Evolutionary conservation across 2,113 vertebrate species (phyloP).

Genomic region (Notarius lentiginosus): DNA sequence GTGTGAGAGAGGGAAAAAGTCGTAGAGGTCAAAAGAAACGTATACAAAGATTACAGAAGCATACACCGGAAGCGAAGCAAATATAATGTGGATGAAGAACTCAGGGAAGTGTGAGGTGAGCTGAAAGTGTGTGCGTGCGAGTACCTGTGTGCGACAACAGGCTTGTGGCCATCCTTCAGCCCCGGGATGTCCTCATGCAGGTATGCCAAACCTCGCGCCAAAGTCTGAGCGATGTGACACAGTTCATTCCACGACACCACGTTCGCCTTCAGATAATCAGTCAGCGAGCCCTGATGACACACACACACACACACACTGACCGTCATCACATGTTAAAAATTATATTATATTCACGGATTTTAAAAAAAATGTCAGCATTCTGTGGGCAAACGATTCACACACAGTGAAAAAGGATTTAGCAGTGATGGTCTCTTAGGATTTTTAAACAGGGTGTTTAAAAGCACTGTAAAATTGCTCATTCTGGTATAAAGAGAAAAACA

Average conservation of each 20-base stretch:
- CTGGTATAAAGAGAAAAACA: background rate
- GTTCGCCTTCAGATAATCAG: constrained; percentile 96
- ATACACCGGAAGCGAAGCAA: background rate
- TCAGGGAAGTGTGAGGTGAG: background rate
- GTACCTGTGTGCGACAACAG: constrained; percentile 93
- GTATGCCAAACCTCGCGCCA: constrained; percentile 92
- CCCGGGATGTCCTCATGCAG: constrained; percentile 96
- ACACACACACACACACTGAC: background rate
- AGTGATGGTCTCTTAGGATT: background rate
- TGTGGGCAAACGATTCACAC: background rate
- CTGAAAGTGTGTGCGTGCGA: constrained; percentile 76
- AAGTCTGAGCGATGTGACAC: constrained; percentile 90
- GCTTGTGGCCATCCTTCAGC: constrained; percentile 95
- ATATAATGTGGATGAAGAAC: background rate
- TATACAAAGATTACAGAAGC: background rate
- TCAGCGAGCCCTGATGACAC: constrained; percentile 85
- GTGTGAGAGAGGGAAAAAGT: background rate
- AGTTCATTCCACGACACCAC: constrained; percentile 96
- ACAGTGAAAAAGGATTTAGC: background rate
- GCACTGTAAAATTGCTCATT: background rate
- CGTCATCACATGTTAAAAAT: background rate
- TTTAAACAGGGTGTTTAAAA: background rate
- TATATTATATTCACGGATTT: background rate
- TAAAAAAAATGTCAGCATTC: background rate
- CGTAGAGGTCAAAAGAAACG: background rate